phyloP scores from a whole-genome alignment of 2,888 invertebrate genomes.

The Lysandra bellargus region DNA sequence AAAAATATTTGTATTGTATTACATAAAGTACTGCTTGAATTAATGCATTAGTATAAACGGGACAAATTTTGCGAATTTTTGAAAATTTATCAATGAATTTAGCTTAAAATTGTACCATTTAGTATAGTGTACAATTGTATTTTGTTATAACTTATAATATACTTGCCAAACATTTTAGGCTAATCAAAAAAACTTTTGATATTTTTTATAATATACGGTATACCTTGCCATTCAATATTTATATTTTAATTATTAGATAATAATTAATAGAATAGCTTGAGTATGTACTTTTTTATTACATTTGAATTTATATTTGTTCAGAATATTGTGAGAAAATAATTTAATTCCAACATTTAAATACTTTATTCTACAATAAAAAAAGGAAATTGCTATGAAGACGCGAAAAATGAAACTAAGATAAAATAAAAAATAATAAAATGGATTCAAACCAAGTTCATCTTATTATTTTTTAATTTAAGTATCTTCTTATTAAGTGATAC shows the following conservation, averaged over 20 bases:
- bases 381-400: background rate
- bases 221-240: conserved; percentile 1
- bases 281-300: background rate
- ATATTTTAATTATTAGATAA: background rate
- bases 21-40: conserved; percentile 17
- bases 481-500: background rate
- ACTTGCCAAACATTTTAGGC: conserved; percentile 20
- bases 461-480: no score
- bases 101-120: background rate
- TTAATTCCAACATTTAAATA: background rate
- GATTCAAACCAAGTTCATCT: background rate
- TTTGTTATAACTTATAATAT: conserved; percentile 4
- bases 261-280: conserved; percentile 14
- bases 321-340: background rate
- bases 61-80: conserved; percentile 4
- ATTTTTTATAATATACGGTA: background rate
- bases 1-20: conserved; percentile 19
- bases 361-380: background rate
- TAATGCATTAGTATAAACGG: background rate
- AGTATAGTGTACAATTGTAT: conserved; percentile 17
- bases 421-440: background rate
- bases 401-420: background rate
- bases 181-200: background rate
- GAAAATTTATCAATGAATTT: background rate
- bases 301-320: conserved; percentile 3